Conservation (phyloP, 2,797 vertebrate species). For the Carduelis carduelis region DNA sequence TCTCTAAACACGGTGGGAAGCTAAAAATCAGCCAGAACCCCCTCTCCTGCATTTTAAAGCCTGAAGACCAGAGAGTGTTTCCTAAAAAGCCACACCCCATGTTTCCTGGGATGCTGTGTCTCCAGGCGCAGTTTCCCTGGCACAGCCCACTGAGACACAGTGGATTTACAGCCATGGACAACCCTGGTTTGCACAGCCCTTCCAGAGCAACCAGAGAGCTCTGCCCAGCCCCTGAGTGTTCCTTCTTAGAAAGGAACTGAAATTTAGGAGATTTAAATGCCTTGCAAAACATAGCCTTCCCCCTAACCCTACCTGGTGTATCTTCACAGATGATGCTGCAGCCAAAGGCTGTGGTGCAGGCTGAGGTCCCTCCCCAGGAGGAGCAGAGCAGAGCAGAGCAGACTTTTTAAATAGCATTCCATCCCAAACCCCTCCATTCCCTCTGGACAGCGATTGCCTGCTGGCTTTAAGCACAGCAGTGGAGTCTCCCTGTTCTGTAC, state of each 20-base stretch:
- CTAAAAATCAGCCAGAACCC: background rate
- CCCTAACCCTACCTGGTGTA: background rate
- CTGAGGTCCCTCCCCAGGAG: background rate
- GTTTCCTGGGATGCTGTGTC: background rate
- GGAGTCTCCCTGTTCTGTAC: background rate
- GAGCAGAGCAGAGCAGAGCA: background rate
- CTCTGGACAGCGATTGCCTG: background rate
- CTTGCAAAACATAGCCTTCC: background rate
- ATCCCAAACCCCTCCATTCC: background rate
- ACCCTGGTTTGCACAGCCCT: accelerated
- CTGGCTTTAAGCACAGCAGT: background rate
- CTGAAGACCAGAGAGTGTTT: background rate
- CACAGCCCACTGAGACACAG: accelerated
- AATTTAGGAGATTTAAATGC: background rate
- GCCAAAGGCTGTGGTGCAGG: background rate
- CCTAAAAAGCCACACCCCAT: background rate
- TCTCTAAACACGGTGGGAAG: background rate
- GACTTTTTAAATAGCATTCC: background rate
- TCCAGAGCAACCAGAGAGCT: background rate
- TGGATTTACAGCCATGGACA: background rate
- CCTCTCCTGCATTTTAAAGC: background rate
- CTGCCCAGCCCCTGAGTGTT: background rate
- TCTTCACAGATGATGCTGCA: background rate
- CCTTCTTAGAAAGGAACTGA: background rate
- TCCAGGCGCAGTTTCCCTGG: background rate